Evolutionary conservation across 37 sponge, comb jelly and placozoan species (phyloP).

Genomic region (Cladorhizidae sp.): DNA sequence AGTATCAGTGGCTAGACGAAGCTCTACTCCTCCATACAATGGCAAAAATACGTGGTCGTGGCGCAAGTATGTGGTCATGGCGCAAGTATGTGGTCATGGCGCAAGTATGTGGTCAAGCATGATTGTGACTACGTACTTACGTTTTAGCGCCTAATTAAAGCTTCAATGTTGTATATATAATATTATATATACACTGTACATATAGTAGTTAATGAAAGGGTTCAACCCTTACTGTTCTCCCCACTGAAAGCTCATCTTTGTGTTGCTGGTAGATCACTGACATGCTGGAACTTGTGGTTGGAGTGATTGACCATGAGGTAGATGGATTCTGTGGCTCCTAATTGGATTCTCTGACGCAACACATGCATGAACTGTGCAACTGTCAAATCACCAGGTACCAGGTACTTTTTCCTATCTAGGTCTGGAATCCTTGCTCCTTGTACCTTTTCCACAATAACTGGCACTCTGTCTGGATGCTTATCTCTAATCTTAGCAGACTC

Average conservation of each 20-base stretch:
- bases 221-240: constrained; percentile 82
- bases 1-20: too few species aligned
- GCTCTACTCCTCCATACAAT: too few species aligned
- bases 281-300: constrained; percentile 75
- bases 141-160: too few species aligned
- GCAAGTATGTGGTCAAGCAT: too few species aligned
- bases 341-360: constrained; percentile 71
- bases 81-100: too few species aligned
- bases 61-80: too few species aligned
- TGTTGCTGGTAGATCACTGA: constrained; percentile 74
- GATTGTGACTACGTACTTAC: too few species aligned
- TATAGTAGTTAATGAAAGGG: too few species aligned
- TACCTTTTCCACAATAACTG: constrained; percentile 93
- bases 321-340: constrained; percentile 80
- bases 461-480: constrained; percentile 93
- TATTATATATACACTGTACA: too few species aligned
- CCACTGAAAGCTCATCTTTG: constrained; percentile 86
- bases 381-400: constrained; percentile 92
- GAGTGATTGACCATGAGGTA: constrained; percentile 74
- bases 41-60: too few species aligned
- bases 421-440: constrained; percentile 85
- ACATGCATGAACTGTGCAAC: constrained; percentile 87
- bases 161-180: too few species aligned
- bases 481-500: constrained; percentile 86
- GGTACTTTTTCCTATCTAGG: constrained; percentile 92